phyloP scores from a whole-genome alignment of 1,140 invertebrate species.

The Hyles euphorbiae region DNA sequence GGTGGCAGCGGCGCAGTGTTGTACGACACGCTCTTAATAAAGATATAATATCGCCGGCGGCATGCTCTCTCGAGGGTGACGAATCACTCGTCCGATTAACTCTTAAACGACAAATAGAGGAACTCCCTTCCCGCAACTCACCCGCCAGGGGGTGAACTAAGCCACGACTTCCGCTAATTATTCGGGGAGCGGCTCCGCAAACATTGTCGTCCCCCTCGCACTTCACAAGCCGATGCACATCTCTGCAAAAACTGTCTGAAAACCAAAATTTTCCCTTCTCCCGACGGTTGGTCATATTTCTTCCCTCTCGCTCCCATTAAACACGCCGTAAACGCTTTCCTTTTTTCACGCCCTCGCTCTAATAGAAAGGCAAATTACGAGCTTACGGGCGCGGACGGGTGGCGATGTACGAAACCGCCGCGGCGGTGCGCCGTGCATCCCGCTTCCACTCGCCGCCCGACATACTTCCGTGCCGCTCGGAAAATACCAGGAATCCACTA shows the following conservation, averaged over 20 bases:
- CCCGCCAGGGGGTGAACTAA: slow-evolving; percentile 63
- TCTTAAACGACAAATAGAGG: slow-evolving; percentile 74
- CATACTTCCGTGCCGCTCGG: slow-evolving; percentile 47
- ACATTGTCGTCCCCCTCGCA: slow-evolving; percentile 60
- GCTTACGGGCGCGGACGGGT: slow-evolving; percentile 73
- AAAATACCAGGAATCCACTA: slow-evolving; percentile 56
- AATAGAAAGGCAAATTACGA: slow-evolving; percentile 76
- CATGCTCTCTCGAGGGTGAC: slow-evolving; percentile 64
- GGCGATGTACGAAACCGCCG: slow-evolving; percentile 70
- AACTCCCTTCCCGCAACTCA: slow-evolving; percentile 60
- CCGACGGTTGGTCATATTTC: slow-evolving; percentile 70
- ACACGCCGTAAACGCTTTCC: slow-evolving; percentile 74
- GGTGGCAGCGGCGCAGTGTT: slow-evolving; percentile 27
- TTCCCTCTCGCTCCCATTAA: slow-evolving; percentile 74
- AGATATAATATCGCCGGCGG: slow-evolving; percentile 65
- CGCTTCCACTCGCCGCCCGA: slow-evolving; percentile 34
- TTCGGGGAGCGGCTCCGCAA: slow-evolving; percentile 58
- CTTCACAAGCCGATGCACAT: slow-evolving; percentile 64
- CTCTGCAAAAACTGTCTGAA: slow-evolving; percentile 71
- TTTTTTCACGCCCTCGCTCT: slow-evolving; percentile 75
- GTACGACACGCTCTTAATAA: slow-evolving; percentile 59
- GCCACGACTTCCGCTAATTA: slow-evolving; percentile 73
- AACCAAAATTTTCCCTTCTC: slow-evolving; percentile 73
- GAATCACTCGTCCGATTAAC: slow-evolving; percentile 71
- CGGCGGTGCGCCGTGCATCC: slow-evolving; percentile 46